Base-by-base conservation (phyloP, 2,797 vertebrate species). In the Knipowitschia caucasica region DNA sequence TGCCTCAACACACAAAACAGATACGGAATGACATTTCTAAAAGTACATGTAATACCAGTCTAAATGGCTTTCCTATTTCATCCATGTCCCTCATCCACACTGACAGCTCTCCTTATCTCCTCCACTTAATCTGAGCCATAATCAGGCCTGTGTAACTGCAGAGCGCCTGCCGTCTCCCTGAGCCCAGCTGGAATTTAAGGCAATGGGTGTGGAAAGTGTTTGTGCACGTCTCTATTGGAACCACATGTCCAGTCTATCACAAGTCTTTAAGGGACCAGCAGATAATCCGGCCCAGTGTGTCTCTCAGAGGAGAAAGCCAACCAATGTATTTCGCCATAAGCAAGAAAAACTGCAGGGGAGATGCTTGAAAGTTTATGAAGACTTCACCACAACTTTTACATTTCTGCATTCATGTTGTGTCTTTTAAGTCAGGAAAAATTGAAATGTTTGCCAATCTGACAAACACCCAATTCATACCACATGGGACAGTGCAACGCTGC, bases 121-220 rank as follows among this genome's bases (percentile, higher is more conserved):
- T 87, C 80, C 75, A 80, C 80, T 86, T 86, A 88, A 90, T 89
- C 87, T 88, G 76, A 80, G 82, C 82, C 80, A 80, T 82, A 86
- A 89, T 88, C 86, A 86, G 69, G 79, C 67, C 73, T 82, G 56
- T 80, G 79, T 77, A 76, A 79, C 78, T 81, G 77, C 77, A 83
- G 80, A 64, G 56, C 78, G 73, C 73, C 74, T 71, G 75, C 80
- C 58, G 79, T 89, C 82, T 88, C 86, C 75, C 76, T 82, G 75
- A 82, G 83, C 78, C 78, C 79, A 80, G 71, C 83, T 87, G 88
- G 88, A 91, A 91, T 89, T 88, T 74, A 64, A 88, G 77, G 80
- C 78, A 79, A 84, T 86, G 87, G 86, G 85, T 88, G 89, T 88
- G 86, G 86, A 89, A 83, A 90, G 85, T 79, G 69, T 81, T 80